phyloP scores from a whole-genome alignment of 2,797 vertebrate species.

The Cynopterus sphinx region DNA sequence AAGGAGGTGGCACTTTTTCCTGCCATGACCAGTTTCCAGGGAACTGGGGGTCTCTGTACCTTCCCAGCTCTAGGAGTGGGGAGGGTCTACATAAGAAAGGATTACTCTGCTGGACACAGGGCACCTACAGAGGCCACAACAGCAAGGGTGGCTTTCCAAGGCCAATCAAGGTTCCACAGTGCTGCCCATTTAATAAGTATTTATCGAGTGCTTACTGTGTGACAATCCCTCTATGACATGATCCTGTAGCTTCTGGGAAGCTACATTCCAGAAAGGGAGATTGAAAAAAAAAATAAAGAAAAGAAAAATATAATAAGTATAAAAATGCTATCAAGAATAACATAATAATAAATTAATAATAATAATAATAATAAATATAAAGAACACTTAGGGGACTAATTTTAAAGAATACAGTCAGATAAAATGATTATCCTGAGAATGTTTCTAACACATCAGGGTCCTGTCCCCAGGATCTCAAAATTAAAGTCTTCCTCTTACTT shows the following conservation, averaged over 20 bases:
- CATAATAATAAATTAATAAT: no score
- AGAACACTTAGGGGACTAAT: not conserved
- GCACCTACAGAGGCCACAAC: accelerated
- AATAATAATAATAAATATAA: not conserved
- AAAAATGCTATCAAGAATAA: not conserved
- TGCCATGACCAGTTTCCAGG: not conserved
- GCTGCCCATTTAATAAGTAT: not conserved
- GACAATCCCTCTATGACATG: not conserved
- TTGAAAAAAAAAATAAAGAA: not conserved
- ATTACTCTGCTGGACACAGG: not conserved
- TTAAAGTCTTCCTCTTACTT: not conserved
- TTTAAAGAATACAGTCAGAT: not conserved
- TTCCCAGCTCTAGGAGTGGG: no score
- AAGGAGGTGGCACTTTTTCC: not conserved
- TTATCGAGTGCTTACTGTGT: not conserved
- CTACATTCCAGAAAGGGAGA: not conserved
- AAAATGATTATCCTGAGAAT: not conserved
- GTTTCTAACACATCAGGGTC: not conserved
- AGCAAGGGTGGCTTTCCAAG: not conserved
- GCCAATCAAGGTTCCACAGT: not conserved
- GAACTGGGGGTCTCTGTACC: not conserved
- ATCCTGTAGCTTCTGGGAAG: not conserved
- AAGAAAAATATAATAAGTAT: not conserved
- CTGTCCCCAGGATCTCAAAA: not conserved
- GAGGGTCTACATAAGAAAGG: no score